A percentile compares a stretch with the other conserved stretches of the same genome.
phyloP scores from a whole-genome alignment of 2,888 invertebrate species.

The Lycophotia porphyrea region DNA sequence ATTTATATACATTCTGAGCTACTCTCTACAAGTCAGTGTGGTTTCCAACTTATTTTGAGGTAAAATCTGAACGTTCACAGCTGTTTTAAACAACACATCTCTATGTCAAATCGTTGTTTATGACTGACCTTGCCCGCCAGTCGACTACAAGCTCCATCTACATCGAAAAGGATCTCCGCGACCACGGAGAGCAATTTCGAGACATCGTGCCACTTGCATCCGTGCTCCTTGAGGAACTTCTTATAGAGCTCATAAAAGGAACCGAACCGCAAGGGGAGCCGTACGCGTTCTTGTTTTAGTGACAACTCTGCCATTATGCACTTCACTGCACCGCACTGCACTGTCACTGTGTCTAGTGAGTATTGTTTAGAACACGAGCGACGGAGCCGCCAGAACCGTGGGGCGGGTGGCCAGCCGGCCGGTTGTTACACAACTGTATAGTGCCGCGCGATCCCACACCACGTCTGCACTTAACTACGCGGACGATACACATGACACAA shows the following conservation, averaged over 20 bases:
- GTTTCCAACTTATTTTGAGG: slow-evolving; percentile 7
- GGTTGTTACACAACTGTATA: slow-evolving; percentile 82
- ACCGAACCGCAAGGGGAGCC: slow-evolving; percentile 79
- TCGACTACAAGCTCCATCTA: slow-evolving; percentile 84
- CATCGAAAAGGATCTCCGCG: slow-evolving; percentile 87
- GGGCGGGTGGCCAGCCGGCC: slow-evolving; percentile 83
- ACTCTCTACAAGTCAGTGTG: slow-evolving; percentile 19
- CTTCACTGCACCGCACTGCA: slow-evolving; percentile 74
- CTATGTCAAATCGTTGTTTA: slow-evolving; percentile 34
- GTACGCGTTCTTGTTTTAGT: slow-evolving; percentile 78
- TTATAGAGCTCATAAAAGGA: slow-evolving; percentile 87
- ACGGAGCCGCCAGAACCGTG: slow-evolving; percentile 66
- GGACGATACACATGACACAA: slow-evolving; percentile 68
- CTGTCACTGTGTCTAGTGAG: slow-evolving; percentile 64
- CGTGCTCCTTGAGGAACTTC: slow-evolving; percentile 87
- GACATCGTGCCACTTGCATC: slow-evolving; percentile 88
- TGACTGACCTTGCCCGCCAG: slow-evolving; percentile 87
- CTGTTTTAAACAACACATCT: slow-evolving; percentile 13
- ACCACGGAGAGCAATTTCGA: slow-evolving; percentile 85
- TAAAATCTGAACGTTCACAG: slow-evolving; percentile 36
- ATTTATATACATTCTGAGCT: slow-evolving; percentile 5
- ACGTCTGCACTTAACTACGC: slow-evolving; percentile 60
- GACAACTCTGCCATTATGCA: slow-evolving; percentile 83
- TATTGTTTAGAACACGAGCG: slow-evolving; percentile 65
- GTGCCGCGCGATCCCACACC: slow-evolving; percentile 71